These are phyloP conservation scores for Drosophila parthenogenetica DNA, from an alignment of 2,888 invertebrate species.

Conservation along the genomic window DNA sequence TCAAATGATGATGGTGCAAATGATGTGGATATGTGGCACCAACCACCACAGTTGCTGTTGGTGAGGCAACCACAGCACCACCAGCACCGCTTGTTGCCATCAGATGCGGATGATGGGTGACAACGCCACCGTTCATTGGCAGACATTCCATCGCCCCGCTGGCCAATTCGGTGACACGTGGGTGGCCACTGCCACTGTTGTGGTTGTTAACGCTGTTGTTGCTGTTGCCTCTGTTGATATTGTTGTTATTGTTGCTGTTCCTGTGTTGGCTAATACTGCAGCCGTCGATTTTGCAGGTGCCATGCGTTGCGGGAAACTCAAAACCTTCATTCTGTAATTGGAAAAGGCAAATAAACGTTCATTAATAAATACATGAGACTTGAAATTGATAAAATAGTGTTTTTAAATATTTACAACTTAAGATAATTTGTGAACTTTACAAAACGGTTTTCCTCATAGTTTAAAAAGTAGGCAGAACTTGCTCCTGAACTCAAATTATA, in stretches of 20 bases:
- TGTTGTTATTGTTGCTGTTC: slow-evolving; percentile 40
- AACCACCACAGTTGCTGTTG: slow-evolving; percentile 77
- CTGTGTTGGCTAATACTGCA: slow-evolving; percentile 64
- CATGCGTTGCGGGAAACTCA: slow-evolving; percentile 72
- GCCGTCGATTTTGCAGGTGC: slow-evolving; percentile 63
- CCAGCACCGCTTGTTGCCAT: slow-evolving; percentile 52
- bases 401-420: slow-evolving; percentile 14
- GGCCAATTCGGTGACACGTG: slow-evolving; percentile 60
- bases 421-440: background rate
- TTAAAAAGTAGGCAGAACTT: too few relatives aligned
- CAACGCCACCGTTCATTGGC: slow-evolving; percentile 88
- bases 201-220: slow-evolving; percentile 36
- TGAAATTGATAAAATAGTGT: background rate
- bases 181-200: slow-evolving; percentile 48
- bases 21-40: slow-evolving; percentile 82
- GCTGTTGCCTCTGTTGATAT: slow-evolving; percentile 39
- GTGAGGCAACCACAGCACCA: slow-evolving; percentile 54
- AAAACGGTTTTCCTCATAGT: background rate
- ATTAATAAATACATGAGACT: too few relatives aligned
- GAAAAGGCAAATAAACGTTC: background rate
- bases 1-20: slow-evolving; percentile 77
- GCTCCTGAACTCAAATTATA: background rate
- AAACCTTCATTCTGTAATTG: slow-evolving; percentile 77
- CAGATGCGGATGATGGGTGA: slow-evolving; percentile 68
- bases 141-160: slow-evolving; percentile 90